Percentiles rank a stretch among this genome's conserved stretches.
phyloP scores from a whole-genome alignment of 2,113 vertebrate species.

The Chitala chitala region DNA sequence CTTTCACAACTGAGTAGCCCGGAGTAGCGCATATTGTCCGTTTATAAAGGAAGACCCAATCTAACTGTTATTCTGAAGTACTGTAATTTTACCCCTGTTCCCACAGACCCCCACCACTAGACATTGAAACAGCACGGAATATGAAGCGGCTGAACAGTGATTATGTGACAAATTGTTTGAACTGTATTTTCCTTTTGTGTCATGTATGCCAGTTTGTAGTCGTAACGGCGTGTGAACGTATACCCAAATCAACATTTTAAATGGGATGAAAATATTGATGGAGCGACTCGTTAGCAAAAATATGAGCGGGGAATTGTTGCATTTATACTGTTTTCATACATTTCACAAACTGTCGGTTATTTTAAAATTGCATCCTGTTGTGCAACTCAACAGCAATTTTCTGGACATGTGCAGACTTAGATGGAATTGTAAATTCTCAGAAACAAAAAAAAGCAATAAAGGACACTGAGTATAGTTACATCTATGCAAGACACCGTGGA shows the following conservation, averaged over 20 bases:
- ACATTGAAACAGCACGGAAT: conserved; percentile 11
- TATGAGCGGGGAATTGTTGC: conserved; percentile 10
- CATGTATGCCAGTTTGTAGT: conserved; percentile 9
- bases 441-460: conserved; percentile 33
- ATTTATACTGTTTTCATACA: conserved; percentile 17
- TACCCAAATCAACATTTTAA: conserved; percentile 1
- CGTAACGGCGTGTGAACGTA: conserved; percentile 13
- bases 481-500: conserved; percentile 70
- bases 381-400: background rate
- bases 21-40: no score
- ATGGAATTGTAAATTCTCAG: conserved; percentile 9
- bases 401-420: conserved; percentile 2
- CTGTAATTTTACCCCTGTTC: background rate
- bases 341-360: background rate
- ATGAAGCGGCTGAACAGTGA: background rate
- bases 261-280: conserved; percentile 4
- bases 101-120: background rate
- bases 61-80: conserved; percentile 6
- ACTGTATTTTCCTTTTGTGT: conserved; percentile 21
- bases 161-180: conserved; percentile 6
- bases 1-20: conserved; percentile 78
- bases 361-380: background rate
- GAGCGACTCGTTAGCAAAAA: background rate
- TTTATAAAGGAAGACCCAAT: conserved; percentile 42
- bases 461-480: conserved; percentile 53